Evolutionary conservation across 2,888 invertebrate genomes (phyloP), one percentile per base, ranked within the genome.

Genomic region (Phaedon cochleariae): DNA sequence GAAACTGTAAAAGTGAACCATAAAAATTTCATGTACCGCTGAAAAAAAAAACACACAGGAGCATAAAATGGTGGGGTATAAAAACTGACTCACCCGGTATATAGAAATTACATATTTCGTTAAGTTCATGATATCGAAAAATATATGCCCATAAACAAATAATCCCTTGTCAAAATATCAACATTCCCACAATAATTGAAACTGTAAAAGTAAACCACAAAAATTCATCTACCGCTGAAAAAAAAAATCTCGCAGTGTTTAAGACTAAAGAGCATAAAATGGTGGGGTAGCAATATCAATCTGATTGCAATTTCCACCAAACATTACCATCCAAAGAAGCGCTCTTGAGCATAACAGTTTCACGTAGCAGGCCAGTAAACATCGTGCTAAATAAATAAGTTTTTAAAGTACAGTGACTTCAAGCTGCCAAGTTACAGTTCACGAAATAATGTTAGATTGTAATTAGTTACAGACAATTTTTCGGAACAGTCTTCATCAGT

Each of bases 241-340:
- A 64, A 64, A 62, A 41, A 15, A 52, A 48, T 65, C 54, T 51
- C 53, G 57, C 68, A 66, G 64, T 52, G 63, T 46, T 22, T 48
- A 68, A 59, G 48, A 55, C 51, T 22, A 49, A 68, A 59, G 48
- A 55, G 53, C 22, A 17, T 62, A 46, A 31, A 48, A 48, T 66
- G 54, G 76, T 74, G 77, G 77, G 77, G 76, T 67, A 64, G 64
- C 68, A 72, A 76, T 77, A 77, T 75, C 73, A 73, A 76, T 73
- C 72, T 69, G 65, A 72, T 68, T 74, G 72, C 74, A 76, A 74
- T 74, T 74, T 73, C 66, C 70, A 69, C 67, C 73, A 69, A 73
- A 69, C 73, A 76, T 70, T 72, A 62, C 69, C 67, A 68, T 64
- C 64, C 55, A 53, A 64, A 62, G 65, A 59, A 59, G 65, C 64